Evolutionary conservation across 2,797 vertebrate species (phyloP).

Genomic region (Tapera naevia): DNA sequence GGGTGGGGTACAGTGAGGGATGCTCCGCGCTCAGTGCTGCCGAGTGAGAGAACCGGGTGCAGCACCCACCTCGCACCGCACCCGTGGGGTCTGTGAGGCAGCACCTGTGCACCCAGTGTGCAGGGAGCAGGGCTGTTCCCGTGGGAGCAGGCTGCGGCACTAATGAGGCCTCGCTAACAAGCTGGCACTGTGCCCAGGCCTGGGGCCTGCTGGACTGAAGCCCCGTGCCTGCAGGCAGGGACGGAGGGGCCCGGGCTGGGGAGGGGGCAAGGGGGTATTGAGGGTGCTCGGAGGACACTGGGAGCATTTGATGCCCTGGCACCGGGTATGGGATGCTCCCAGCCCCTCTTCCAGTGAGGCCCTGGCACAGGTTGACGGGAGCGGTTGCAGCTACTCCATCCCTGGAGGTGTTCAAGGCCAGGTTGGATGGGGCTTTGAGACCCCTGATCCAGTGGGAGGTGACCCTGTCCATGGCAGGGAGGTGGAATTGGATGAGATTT

Average conservation of each 20-base stretch:
- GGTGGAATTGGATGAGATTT: no score
- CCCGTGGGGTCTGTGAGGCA: neutral
- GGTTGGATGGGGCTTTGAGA: no score
- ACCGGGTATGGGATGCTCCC: neutral
- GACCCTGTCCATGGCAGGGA: no score
- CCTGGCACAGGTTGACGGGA: no score
- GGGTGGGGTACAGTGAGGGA: neutral
- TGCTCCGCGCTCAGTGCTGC: neutral
- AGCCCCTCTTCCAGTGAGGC: fast-evolving
- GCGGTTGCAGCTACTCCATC: no score
- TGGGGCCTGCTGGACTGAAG: neutral
- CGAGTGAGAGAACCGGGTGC: neutral
- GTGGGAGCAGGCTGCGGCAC: neutral
- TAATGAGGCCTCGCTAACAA: conserved; percentile 31
- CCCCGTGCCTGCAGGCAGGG: neutral
- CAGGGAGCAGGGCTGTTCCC: neutral
- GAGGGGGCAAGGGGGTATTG: neutral
- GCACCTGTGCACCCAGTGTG: neutral
- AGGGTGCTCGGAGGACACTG: neutral
- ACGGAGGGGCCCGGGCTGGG: neutral
- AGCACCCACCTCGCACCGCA: neutral
- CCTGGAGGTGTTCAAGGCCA: no score
- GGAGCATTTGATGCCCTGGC: neutral
- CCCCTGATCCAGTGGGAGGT: no score
- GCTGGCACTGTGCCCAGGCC: conserved; percentile 27